Percentiles rank a stretch among this genome's conserved stretches.
These are phyloP conservation scores for Heliconius himera DNA, from an alignment of 1,140 invertebrate genomes.

Conservation along the genomic window DNA sequence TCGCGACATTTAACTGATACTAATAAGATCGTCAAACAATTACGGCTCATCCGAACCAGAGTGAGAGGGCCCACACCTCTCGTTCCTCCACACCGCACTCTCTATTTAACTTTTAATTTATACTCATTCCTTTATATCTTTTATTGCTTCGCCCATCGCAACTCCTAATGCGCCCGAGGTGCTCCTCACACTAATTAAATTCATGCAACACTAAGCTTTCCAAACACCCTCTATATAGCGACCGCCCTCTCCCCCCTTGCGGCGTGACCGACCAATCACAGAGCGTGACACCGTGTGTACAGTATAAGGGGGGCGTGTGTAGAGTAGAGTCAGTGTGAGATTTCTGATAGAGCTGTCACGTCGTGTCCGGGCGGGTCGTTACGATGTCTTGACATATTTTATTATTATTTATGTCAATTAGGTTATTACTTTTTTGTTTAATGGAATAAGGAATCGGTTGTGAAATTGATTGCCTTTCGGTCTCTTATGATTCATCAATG, in stretches of 20 bases:
- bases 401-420: conserved; percentile 82
- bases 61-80: conserved; percentile 51
- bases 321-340: conserved; percentile 66
- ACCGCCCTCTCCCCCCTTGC: conserved; percentile 46
- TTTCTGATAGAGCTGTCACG: conserved; percentile 78
- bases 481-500: conserved; percentile 79
- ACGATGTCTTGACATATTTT: conserved; percentile 79
- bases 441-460: conserved; percentile 78
- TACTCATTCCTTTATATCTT: conserved; percentile 82
- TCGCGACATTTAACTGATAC: conserved; percentile 80
- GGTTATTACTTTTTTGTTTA: conserved; percentile 78
- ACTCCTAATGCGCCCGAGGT: conserved; percentile 80
- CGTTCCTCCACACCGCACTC: conserved; percentile 53
- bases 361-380: conserved; percentile 71
- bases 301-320: conserved; percentile 48
- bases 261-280: conserved; percentile 44
- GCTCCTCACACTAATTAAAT: conserved; percentile 80
- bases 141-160: conserved; percentile 80
- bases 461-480: conserved; percentile 79
- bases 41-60: conserved; percentile 63
- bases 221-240: conserved; percentile 52
- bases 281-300: conserved; percentile 43
- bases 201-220: conserved; percentile 80
- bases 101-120: conserved; percentile 82
- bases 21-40: conserved; percentile 82